A percentile compares a stretch with the other conserved stretches of the same genome.
Conservation (phyloP, 2,888 invertebrate species). For the Cerceris ruficornis region DNA sequence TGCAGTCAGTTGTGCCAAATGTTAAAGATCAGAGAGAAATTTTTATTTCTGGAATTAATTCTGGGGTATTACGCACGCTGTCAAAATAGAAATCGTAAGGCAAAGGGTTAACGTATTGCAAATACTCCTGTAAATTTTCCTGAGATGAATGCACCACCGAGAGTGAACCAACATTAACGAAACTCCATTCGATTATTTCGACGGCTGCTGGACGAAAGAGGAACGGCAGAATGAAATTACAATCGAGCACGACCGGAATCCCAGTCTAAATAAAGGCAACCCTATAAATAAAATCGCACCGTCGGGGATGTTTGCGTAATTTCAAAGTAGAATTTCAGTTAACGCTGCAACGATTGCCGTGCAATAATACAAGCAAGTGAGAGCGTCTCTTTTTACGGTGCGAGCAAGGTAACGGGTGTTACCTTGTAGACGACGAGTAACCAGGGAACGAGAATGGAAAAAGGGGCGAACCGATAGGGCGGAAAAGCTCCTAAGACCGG, state of each 20-base stretch:
- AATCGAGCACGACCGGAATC: neutral
- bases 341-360: constrained; percentile 17
- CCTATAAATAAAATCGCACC: constrained; percentile 2
- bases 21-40: too few relatives aligned
- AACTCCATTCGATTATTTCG: too few relatives aligned
- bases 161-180: too few relatives aligned
- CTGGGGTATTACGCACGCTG: too few relatives aligned
- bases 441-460: constrained; percentile 47
- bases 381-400: constrained; percentile 27
- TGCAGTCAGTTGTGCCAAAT: too few relatives aligned
- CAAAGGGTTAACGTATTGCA: too few relatives aligned
- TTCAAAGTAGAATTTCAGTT: constrained; percentile 17
- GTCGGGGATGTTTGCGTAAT: constrained; percentile 7
- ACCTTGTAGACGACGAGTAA: constrained; percentile 21
- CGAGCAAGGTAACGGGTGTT: constrained; percentile 31
- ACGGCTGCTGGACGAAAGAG: too few relatives aligned
- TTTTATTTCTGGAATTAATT: too few relatives aligned
- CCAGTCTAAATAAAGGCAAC: neutral
- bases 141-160: too few relatives aligned
- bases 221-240: neutral
- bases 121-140: too few relatives aligned
- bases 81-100: too few relatives aligned
- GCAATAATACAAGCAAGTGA: constrained; percentile 15
- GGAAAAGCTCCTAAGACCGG: constrained; percentile 66
- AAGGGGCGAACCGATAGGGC: constrained; percentile 59